Evolutionary conservation across 53 echinoderm and acorn worm genomes (phyloP).

Genomic region (Paracentrotus lividus): DNA sequence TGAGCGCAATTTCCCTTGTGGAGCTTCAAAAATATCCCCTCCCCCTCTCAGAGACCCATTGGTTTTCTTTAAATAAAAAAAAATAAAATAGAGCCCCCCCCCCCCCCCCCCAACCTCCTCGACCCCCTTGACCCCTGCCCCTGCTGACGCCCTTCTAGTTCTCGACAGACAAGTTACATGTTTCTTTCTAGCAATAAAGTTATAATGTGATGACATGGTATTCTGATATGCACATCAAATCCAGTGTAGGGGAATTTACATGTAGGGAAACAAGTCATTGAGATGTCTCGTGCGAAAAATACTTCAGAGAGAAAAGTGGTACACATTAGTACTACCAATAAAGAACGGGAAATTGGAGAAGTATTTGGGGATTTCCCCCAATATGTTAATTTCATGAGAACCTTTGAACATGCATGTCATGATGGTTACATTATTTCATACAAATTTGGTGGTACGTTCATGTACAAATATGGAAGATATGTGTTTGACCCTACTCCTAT

Average conservation of each 20-base stretch:
- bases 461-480: too few relatives aligned
- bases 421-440: neutral
- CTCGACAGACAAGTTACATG: neutral
- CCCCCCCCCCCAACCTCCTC: too few relatives aligned
- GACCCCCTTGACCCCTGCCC: too few relatives aligned
- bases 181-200: too few relatives aligned
- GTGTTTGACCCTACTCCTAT: neutral
- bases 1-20: too few relatives aligned
- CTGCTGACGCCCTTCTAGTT: too few relatives aligned
- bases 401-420: neutral
- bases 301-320: neutral
- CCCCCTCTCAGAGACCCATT: too few relatives aligned
- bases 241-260: neutral
- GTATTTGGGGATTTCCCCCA: constrained; percentile 23
- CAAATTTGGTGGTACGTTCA: neutral
- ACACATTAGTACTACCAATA: neutral
- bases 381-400: neutral
- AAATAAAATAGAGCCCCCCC: too few relatives aligned
- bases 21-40: too few relatives aligned
- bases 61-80: too few relatives aligned
- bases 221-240: neutral
- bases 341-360: neutral
- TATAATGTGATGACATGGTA: neutral
- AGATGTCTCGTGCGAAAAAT: neutral
- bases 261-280: neutral